These are phyloP conservation scores for Netelia melanura DNA, from an alignment of 2,888 invertebrate species.

Conservation along the genomic window DNA sequence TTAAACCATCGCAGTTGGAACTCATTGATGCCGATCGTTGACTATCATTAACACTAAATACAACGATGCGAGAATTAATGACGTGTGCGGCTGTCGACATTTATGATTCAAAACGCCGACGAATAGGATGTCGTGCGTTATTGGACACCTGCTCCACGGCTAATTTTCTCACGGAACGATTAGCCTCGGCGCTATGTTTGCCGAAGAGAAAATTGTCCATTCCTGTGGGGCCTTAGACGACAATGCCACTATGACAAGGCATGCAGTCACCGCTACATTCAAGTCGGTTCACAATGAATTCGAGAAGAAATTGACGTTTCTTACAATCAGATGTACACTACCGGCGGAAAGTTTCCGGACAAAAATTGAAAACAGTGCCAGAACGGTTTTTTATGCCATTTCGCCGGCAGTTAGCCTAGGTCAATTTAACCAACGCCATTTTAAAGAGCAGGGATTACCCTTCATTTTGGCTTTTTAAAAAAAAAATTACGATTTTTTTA, in stretches of 20 bases:
- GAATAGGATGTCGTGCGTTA: constrained; percentile 49
- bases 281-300: constrained; percentile 46
- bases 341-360: too few species aligned
- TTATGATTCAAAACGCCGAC: constrained; percentile 10
- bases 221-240: constrained; percentile 57
- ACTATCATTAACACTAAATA: background rate
- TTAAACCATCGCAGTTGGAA: background rate
- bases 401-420: too few species aligned
- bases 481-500: too few species aligned
- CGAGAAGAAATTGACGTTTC: constrained; percentile 48
- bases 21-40: background rate
- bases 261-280: constrained; percentile 32
- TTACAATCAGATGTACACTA: constrained; percentile 60
- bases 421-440: too few species aligned
- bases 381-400: too few species aligned
- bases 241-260: constrained; percentile 38
- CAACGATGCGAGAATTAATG: constrained; percentile 45
- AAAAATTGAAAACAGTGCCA: too few species aligned
- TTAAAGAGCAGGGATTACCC: too few species aligned
- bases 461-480: too few species aligned
- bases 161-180: constrained; percentile 64
- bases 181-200: constrained; percentile 51
- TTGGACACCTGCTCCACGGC: constrained; percentile 63
- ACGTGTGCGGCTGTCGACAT: constrained; percentile 50
- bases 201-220: constrained; percentile 45